These are phyloP conservation scores for Gasterosteus aculeatus DNA, from an alignment of 2,113 vertebrate genomes.

Conservation along the genomic window DNA sequence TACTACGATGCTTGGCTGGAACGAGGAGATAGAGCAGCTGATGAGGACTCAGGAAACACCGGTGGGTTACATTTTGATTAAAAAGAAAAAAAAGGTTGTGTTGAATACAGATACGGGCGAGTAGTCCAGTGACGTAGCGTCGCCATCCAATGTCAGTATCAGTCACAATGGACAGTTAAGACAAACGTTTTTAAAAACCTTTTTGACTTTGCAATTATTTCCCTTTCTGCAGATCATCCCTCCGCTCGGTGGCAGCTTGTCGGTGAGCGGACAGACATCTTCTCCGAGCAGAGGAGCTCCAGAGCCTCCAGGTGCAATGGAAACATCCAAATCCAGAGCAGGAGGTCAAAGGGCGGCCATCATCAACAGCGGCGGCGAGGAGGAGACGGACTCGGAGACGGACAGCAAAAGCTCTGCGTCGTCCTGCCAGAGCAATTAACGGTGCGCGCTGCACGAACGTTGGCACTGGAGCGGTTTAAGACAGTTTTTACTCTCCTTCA, in stretches of 20 bases:
- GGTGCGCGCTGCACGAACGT: too few relatives aligned
- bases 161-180: not conserved
- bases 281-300: slow-evolving; percentile 25
- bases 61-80: slow-evolving; percentile 50
- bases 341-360: slow-evolving; percentile 34
- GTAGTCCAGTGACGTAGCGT: not conserved
- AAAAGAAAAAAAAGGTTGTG: too few relatives aligned
- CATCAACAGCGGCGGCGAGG: slow-evolving; percentile 68
- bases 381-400: slow-evolving; percentile 73
- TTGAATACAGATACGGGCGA: not conserved
- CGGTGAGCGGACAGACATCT: not conserved
- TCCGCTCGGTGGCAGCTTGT: slow-evolving; percentile 10
- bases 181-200: not conserved
- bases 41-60: slow-evolving; percentile 70
- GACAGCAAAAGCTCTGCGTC: slow-evolving; percentile 75
- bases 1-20: slow-evolving; percentile 78
- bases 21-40: slow-evolving; percentile 75
- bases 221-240: slow-evolving; percentile 46
- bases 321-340: slow-evolving; percentile 36
- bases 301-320: slow-evolving; percentile 11
- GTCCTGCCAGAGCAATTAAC: slow-evolving; percentile 60
- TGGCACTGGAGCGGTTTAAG: slow-evolving; percentile 10
- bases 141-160: too few relatives aligned
- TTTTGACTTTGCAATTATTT: not conserved
- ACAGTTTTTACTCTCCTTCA: not conserved